phyloP scores from a whole-genome alignment of 2,797 vertebrate genomes.

The Xiphophorus birchmanni region DNA sequence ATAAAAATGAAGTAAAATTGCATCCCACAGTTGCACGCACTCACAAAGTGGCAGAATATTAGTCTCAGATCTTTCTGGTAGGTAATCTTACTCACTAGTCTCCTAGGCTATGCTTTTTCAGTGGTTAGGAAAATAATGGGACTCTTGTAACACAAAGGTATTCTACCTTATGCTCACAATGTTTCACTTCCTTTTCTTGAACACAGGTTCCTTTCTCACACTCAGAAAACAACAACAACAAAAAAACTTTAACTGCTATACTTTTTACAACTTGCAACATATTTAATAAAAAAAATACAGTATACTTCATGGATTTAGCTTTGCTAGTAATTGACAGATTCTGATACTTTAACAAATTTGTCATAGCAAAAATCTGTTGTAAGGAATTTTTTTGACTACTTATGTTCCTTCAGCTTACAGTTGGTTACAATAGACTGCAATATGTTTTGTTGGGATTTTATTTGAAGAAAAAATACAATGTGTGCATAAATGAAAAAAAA shows the following conservation, averaged over 20 bases:
- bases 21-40: constrained; percentile 44
- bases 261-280: constrained; percentile 32
- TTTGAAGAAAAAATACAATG: too few relatives aligned
- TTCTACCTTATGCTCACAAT: background rate
- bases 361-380: background rate
- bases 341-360: background rate
- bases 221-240: constrained; percentile 10
- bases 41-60: constrained; percentile 69
- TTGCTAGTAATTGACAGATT: background rate
- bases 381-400: too few relatives aligned
- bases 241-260: constrained; percentile 40
- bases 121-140: constrained; percentile 49
- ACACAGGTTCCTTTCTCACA: constrained; percentile 32
- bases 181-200: background rate
- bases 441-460: too few relatives aligned
- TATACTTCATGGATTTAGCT: background rate
- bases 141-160: background rate
- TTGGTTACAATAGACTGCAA: too few relatives aligned
- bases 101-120: constrained; percentile 61
- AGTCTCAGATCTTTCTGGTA: constrained; percentile 63
- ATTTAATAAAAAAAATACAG: background rate
- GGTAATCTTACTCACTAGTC: constrained; percentile 71
- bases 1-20: background rate
- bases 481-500: too few relatives aligned
- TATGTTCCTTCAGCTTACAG: too few relatives aligned